Evolutionary conservation across 2,113 vertebrate species (phyloP).

Genomic region (Trichechus manatus): DNA sequence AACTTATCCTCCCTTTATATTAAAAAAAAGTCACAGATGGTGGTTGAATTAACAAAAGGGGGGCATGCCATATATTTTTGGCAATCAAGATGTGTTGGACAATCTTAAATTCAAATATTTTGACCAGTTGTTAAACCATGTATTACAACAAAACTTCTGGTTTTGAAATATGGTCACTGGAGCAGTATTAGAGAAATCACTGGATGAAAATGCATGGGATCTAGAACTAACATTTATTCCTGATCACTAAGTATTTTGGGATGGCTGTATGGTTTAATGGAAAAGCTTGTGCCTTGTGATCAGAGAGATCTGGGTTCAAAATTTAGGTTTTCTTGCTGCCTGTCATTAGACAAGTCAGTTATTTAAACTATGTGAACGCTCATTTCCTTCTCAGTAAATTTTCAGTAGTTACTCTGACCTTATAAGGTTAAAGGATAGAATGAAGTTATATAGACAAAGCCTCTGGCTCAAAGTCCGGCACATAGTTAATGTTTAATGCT

Average conservation of each 20-base stretch:
- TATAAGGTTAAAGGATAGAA: constrained; percentile 29
- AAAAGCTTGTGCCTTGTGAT: neutral
- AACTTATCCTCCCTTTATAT: neutral
- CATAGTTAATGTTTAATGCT: neutral
- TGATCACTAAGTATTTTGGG: neutral
- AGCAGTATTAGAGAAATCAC: constrained; percentile 14
- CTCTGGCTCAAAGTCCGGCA: neutral
- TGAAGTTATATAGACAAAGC: neutral
- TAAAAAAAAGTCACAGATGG: constrained; percentile 29
- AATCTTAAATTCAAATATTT: constrained; percentile 60
- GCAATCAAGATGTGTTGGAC: neutral
- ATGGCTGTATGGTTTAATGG: neutral
- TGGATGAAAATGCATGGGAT: neutral
- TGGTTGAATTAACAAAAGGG: constrained; percentile 15
- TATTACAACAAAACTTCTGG: constrained; percentile 28
- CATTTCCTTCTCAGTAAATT: constrained; percentile 36
- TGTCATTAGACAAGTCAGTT: neutral
- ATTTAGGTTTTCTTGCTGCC: neutral
- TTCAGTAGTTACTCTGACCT: neutral
- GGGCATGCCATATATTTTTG: neutral
- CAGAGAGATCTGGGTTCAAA: neutral
- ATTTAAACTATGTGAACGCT: neutral
- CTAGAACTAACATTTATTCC: neutral
- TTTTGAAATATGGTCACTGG: neutral
- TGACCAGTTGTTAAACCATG: constrained; percentile 38